Conservation (phyloP, 2,113 vertebrate species). For the Castor canadensis region DNA sequence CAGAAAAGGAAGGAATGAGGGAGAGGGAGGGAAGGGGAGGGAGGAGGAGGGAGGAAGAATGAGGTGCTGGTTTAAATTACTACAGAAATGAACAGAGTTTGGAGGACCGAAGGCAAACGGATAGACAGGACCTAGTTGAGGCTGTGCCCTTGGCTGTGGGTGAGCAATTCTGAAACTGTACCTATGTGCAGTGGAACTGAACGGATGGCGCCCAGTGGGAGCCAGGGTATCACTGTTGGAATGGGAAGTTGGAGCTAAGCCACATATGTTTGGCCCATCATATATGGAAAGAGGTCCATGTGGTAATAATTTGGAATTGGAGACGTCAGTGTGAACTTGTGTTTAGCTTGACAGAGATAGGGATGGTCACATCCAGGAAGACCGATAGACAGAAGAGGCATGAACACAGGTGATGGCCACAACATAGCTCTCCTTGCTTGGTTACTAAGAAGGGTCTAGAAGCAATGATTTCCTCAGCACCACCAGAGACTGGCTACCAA, state of each 20-base stretch:
- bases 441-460: background rate
- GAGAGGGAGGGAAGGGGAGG: too few relatives aligned
- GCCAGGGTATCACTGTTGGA: background rate
- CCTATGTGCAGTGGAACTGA: accelerated
- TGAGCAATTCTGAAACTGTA: accelerated
- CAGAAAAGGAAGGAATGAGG: too few relatives aligned
- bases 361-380: accelerated
- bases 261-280: background rate
- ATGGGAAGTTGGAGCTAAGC: background rate
- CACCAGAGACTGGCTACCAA: background rate
- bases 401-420: accelerated
- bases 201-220: accelerated
- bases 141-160: background rate
- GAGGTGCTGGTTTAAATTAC: too few relatives aligned
- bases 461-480: too few relatives aligned
- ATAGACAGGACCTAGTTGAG: accelerated
- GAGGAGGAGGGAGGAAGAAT: too few relatives aligned
- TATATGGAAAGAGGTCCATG: accelerated
- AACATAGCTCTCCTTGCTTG: background rate
- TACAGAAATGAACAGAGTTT: accelerated
- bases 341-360: background rate
- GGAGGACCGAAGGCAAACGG: background rate
- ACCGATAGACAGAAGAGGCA: accelerated
- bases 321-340: background rate
- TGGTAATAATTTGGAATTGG: background rate